Evolutionary conservation across 2,113 vertebrate species (phyloP), one percentile per base, ranked within the genome.

Genomic region (Erythrocercus mccallii): DNA sequence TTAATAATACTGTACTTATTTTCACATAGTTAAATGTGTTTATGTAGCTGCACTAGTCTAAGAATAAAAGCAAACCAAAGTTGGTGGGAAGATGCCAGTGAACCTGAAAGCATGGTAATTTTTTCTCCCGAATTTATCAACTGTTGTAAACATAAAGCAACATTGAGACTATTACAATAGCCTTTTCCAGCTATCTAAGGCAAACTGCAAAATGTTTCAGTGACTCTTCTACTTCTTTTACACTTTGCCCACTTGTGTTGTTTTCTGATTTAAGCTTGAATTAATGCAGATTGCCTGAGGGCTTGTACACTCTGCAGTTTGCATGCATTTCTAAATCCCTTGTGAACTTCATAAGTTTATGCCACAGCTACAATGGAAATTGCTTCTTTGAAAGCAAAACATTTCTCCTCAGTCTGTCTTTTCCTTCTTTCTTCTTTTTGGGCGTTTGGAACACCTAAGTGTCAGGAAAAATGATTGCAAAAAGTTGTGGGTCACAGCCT

Each of bases 181-280:
- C 68, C 87, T 92, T 95, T 95, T 85, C 79, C 82, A 93, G 90
- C 81, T 92, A 81, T 89, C 57, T 65, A 81, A 93, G 60, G 58
- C 31, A 91, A 95, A 71, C 54, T 90, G 74, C 60, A 96, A 85
- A 95, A 83, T 83, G 31, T 93, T 95, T 90, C 51, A 78, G 60
- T 53, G 85, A 93, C 94, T 94, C n/a, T 94, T 90, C 76, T 88
- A 90, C 77, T 87, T 92, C 62, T 90, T 88, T 95, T 91, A 86
- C 68, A 78, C 82, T 93, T 93, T 93, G 60, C 72, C 92, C 65
- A 93, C 80, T 96, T 95, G 82, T 90, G 68, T 4, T 90, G 68
- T 31, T 56, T 16, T 74, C 56, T 93, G 71, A 95, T 94, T 92
- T 88, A 90, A 95, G 69, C 53, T 88, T 71, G 76, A 90, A 96